These are phyloP conservation scores for Agrypnia vestita DNA, from an alignment of 1,140 invertebrate genomes.

Conservation along the genomic window DNA sequence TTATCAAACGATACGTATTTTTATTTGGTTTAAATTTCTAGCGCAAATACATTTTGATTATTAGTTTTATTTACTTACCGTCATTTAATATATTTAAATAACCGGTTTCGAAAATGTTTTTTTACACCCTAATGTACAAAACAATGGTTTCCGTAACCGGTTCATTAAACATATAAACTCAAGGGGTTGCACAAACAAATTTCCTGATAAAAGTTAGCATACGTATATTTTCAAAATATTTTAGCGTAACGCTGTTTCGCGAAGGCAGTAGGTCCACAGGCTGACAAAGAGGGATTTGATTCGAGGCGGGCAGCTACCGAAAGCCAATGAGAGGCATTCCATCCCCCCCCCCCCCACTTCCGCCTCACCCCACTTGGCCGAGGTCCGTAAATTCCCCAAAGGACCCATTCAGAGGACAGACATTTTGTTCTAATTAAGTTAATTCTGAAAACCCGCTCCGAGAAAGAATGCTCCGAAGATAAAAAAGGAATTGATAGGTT, in stretches of 20 bases:
- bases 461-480: background rate
- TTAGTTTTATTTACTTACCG: no score
- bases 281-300: conserved; percentile 27
- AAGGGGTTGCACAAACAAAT: no score
- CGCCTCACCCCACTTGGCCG: background rate
- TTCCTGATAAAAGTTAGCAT: no score
- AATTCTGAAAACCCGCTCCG: conserved; percentile 15
- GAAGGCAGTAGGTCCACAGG: background rate
- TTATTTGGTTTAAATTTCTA: no score
- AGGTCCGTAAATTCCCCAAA: conserved; percentile 10
- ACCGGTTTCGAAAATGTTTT: no score
- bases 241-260: background rate
- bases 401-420: background rate
- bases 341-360: conserved; percentile 1
- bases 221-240: no score
- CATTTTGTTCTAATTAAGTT: conserved; percentile 49
- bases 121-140: no score
- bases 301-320: conserved; percentile 42
- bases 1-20: no score
- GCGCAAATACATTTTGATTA: no score
- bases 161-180: no score
- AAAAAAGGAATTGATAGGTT: background rate
- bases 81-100: no score
- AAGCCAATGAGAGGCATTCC: conserved; percentile 44
- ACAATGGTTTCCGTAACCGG: no score